phyloP scores from a whole-genome alignment of 2,113 vertebrate genomes.

The Planiliza haematocheilus region DNA sequence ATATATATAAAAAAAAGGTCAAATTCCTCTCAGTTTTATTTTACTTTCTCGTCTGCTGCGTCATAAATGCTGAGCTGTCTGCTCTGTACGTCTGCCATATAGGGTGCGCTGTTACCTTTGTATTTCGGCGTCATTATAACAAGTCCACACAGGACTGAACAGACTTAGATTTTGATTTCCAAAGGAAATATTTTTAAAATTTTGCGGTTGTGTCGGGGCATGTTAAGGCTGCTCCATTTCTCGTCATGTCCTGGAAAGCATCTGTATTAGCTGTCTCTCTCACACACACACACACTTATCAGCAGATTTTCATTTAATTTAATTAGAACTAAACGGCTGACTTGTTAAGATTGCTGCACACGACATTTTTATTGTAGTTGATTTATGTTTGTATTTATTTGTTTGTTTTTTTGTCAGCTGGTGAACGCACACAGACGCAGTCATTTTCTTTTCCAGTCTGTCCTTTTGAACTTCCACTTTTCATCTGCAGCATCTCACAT shows the following conservation, averaged over 20 bases:
- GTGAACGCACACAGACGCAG: not conserved
- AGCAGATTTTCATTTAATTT: slow-evolving; percentile 14
- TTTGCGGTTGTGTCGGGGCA: slow-evolving; percentile 73
- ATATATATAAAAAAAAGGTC: not conserved
- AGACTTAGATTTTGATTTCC: slow-evolving; percentile 61
- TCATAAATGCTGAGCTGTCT: not conserved
- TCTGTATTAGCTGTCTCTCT: slow-evolving; percentile 27
- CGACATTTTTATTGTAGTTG: not conserved
- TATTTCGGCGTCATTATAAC: slow-evolving; percentile 47
- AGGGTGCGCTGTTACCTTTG: slow-evolving; percentile 9
- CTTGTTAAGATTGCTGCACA: not conserved
- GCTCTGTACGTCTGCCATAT: not conserved
- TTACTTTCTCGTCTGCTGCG: no score
- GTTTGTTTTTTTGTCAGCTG: not conserved
- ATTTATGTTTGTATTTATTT: not conserved
- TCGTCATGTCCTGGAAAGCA: slow-evolving; percentile 38
- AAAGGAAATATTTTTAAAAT: slow-evolving; percentile 76
- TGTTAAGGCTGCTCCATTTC: slow-evolving; percentile 69
- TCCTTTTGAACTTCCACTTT: slow-evolving; percentile 7
- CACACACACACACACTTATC: not conserved
- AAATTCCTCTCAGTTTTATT: not conserved
- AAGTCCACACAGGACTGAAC: slow-evolving; percentile 73
- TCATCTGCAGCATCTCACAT: slow-evolving; percentile 33
- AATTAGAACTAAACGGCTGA: not conserved
- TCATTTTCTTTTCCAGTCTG: not conserved